Conservation (phyloP, 2,888 invertebrate species). For the Ornithoptera priamus region DNA sequence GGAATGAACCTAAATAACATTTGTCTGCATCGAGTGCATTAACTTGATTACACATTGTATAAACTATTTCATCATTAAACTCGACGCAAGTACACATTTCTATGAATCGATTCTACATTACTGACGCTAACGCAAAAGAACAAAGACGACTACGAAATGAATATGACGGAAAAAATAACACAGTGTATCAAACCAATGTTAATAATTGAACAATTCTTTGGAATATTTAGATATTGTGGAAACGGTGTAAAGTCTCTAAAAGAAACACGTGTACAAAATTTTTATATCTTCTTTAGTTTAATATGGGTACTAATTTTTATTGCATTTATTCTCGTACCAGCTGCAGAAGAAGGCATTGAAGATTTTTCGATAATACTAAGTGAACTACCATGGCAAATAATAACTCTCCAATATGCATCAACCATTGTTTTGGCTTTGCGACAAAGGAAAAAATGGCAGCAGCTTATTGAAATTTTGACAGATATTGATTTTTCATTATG, state of each 20-base stretch:
- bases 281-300: background rate
- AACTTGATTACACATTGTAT: background rate
- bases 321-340: no score
- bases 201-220: conserved; percentile 44
- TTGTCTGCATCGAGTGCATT: background rate
- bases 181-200: conserved; percentile 40
- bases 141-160: no score
- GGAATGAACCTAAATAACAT: background rate
- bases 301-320: conserved; percentile 33
- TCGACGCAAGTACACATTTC: background rate
- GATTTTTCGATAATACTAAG: conserved; percentile 32
- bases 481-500: conserved; percentile 39
- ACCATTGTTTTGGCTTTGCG: conserved; percentile 41
- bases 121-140: no score
- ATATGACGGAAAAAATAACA: conserved; percentile 33
- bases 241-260: conserved; percentile 27
- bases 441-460: conserved; percentile 40
- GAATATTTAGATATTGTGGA: conserved; percentile 48
- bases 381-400: conserved; percentile 42
- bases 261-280: background rate
- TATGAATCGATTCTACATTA: background rate
- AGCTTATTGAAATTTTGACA: conserved; percentile 42
- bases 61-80: background rate
- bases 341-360: background rate
- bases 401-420: conserved; percentile 44